Conservation (phyloP, 1,140 invertebrate genomes). For the Psix sp. region DNA sequence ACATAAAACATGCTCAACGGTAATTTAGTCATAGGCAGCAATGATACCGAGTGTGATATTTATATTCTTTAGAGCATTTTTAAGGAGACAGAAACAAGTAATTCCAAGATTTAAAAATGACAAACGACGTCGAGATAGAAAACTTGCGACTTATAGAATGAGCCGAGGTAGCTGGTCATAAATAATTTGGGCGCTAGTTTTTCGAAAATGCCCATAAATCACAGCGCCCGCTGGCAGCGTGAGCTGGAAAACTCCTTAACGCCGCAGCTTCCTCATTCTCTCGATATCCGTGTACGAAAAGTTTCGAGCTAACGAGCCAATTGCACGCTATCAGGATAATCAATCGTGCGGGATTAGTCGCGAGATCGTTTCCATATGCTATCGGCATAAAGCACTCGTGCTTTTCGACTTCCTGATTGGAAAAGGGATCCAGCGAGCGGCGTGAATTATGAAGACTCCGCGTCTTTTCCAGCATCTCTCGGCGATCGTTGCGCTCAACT, state of each 20-base stretch:
- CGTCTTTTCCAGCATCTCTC: conserved; percentile 10
- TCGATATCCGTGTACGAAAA: conserved; percentile 24
- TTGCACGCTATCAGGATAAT: conserved; percentile 51
- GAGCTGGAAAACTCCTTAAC: conserved; percentile 30
- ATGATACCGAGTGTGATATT: too few relatives aligned
- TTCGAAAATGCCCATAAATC: conserved; percentile 23
- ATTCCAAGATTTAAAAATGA: too few relatives aligned
- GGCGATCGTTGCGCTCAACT: conserved; percentile 7
- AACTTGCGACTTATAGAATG: too few relatives aligned
- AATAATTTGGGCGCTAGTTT: conserved; percentile 20
- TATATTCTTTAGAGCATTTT: too few relatives aligned
- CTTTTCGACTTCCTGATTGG: conserved; percentile 45
- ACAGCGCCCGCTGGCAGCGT: conserved; percentile 13
- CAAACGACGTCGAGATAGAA: too few relatives aligned
- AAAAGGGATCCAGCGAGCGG: conserved; percentile 47
- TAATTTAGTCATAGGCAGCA: too few relatives aligned
- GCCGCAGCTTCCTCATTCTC: conserved; percentile 39
- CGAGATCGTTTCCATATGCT: conserved; percentile 44
- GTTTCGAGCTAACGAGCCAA: conserved; percentile 39
- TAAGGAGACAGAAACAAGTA: too few relatives aligned
- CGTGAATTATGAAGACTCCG: conserved; percentile 66
- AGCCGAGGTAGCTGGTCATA: conserved; percentile 8
- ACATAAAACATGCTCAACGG: too few relatives aligned
- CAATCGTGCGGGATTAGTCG: conserved; percentile 44
- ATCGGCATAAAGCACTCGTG: conserved; percentile 47